phyloP scores from a whole-genome alignment of 2,888 invertebrate genomes.

The Epirrita christyi region DNA sequence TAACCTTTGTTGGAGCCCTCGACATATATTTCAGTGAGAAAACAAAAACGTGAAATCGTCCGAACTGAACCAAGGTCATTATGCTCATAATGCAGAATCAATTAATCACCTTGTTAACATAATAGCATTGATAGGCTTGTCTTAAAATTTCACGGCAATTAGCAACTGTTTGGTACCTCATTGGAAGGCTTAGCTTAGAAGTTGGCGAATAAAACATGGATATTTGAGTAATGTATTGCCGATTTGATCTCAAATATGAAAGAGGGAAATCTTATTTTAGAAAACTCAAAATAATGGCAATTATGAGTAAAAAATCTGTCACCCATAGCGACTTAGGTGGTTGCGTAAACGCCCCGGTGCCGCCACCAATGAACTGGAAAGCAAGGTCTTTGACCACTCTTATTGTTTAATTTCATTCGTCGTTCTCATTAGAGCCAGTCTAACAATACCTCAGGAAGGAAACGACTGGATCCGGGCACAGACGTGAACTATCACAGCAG shows the following conservation, averaged over 20 bases:
- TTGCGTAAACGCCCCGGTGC: conserved; percentile 79
- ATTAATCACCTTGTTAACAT: conserved; percentile 58
- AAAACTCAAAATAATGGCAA: conserved; percentile 47
- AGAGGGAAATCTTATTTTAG: conserved; percentile 33
- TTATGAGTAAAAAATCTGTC: conserved; percentile 63
- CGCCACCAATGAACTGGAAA: conserved; percentile 80
- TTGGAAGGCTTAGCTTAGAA: background rate
- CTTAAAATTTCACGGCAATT: conserved; percentile 30
- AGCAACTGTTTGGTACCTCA: conserved; percentile 1
- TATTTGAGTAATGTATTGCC: too few relatives aligned
- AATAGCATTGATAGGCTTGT: conserved; percentile 53
- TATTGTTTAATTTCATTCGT: conserved; percentile 76
- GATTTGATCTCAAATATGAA: background rate
- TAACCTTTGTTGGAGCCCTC: conserved; percentile 80
- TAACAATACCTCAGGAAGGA: conserved; percentile 83
- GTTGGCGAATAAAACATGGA: too few relatives aligned
- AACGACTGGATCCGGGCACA: conserved; percentile 69
- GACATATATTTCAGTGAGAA: conserved; percentile 81
- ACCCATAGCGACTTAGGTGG: conserved; percentile 56
- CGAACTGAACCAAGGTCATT: conserved; percentile 71
- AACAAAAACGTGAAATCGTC: conserved; percentile 82
- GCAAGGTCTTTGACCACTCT: conserved; percentile 78
- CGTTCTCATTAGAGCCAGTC: conserved; percentile 78
- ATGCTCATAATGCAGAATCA: conserved; percentile 65
- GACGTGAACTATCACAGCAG: conserved; percentile 74